These are phyloP conservation scores for Megalurothrips usitatus DNA, from an alignment of 2,888 invertebrate genomes.

Conservation along the genomic window DNA sequence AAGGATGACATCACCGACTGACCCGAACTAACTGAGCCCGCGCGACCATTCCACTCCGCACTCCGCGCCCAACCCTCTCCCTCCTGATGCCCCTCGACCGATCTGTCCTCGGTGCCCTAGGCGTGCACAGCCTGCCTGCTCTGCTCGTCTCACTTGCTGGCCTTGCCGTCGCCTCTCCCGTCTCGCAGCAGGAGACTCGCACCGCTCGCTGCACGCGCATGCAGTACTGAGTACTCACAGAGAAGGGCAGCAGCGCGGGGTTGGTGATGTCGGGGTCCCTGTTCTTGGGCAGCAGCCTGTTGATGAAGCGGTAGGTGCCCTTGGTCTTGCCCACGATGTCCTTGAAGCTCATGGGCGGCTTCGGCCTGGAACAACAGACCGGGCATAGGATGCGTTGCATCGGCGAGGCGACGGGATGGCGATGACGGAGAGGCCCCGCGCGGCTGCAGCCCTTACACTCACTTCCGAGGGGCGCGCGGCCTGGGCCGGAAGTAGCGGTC, in stretches of 20 bases:
- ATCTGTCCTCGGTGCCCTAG: not conserved
- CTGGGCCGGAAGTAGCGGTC: constrained; percentile 17
- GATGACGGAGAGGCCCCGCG: too few species aligned
- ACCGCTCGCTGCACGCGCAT: not conserved
- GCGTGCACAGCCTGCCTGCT: too few species aligned
- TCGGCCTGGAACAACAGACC: not conserved
- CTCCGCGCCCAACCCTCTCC: not conserved
- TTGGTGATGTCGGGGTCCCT: constrained; percentile 11
- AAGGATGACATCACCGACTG: not conserved
- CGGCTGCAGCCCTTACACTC: not conserved
- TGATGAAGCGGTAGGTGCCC: constrained; percentile 11
- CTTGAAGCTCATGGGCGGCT: constrained; percentile 9
- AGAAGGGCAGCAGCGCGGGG: constrained; percentile 7
- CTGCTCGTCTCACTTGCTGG: not conserved
- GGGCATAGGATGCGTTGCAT: not conserved
- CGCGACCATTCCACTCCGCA: not conserved
- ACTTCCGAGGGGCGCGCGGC: not conserved
- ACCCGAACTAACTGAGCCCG: not conserved
- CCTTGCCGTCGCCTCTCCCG: not conserved
- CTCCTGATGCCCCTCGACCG: not conserved
- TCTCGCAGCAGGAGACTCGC: not conserved
- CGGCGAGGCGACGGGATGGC: not conserved
- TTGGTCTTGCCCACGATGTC: constrained; percentile 7
- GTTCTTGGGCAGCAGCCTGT: not conserved
- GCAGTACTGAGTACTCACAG: not conserved